Base-by-base conservation (phyloP, 2,797 vertebrate genomes). In the Stomatorhinus walkeri region DNA sequence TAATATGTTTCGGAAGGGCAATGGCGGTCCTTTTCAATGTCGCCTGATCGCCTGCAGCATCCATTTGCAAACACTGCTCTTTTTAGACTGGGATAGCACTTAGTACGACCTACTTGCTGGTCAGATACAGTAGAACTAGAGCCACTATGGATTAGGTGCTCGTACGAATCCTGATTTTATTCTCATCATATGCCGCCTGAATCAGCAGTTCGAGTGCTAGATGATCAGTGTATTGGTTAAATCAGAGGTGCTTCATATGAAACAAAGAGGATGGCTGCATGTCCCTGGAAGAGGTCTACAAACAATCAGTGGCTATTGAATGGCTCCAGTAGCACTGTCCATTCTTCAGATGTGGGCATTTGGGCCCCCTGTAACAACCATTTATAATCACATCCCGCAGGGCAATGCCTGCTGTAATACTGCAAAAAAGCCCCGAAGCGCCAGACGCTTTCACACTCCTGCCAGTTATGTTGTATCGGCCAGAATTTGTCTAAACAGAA, bases 401-500 rank as follows among this genome's bases (percentile, higher is more conserved):
- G 61, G 61, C 61, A 68, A 3, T 4, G 61, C 61, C 61, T 68
- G 61, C 61, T 32, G 61, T 68, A 68, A 32, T 4, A 32, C 64
- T 32, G 64, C 64, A 43, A 28, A 79, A 76, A 79, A 40, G 36
- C 32, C 2, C 4, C 0, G 12, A 40, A 84, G 40, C 81, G 9
- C 19, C 46, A 48, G 81, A 79, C 36, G 19, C 24, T 22, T 56
- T 16, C 48, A 93, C 93, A 95, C 94, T 94, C 93, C 92, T 91
- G 91, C 81, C 94, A 94, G 95, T 96, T 95, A 94, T 94, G 91
- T 94, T 93, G 92, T 93, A 94, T 93, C 94, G 92, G 95, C 94
- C 92, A 87, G 89, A 92, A 93, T 95, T 95, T 94, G 92, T 92
- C 94, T 93, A 91, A 91, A 93, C 94, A 93, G 93, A 92, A 92